Evolutionary conservation across 2,113 vertebrate genomes (phyloP), one percentile per base, ranked within the genome.

Genomic region (Neotragus moschatus): DNA sequence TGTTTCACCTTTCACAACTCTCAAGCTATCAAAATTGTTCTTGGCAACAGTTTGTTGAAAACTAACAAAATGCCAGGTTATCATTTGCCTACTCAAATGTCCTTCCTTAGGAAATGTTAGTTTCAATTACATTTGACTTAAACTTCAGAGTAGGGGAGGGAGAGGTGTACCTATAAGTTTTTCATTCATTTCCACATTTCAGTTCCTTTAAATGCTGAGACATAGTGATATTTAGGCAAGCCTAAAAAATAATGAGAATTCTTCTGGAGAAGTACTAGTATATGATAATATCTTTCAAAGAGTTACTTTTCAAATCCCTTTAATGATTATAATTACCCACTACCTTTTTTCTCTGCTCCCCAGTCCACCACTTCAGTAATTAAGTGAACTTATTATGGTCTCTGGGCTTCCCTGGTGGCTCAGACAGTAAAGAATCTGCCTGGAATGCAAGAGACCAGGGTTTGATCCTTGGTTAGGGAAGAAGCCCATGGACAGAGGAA

Each of bases 161-260:
- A 14, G 28, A 63, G 6, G 43, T 47, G 3, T 16, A 1, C 33
- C 58, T 9, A 8, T 26, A 39, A 81, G 51, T 53, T 36, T n/a
- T 51, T 73, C 36, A 21, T 88, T 96, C 85, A 66, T 94, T 90
- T 96, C 91, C 58, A 75, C 23, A 39, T 92, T 87, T 92, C 30
- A 55, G 11, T 94, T 93, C 96, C 84, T 88, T 77, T 75, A 75
- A 66, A 51, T n/a, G 15, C 30, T 77, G 30, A 45, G 61, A 60
- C 26, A 81, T 39, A 53, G n/a, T 45, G 30, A 30, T 60, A 36
- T 23, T 45, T 23, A 51, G 28, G 7, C 60, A 11, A 11, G 1
- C 4, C n/a, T 85, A 19, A 55, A 33, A 95, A 55, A 63, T 49
- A 85, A 45, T 7, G n/a, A 16, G 21, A 75, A n/a, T 11, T 16